A percentile compares a stretch with the other conserved stretches of the same genome.
These are phyloP conservation scores for Sanderia malayensis DNA, from an alignment of 30 jellyfish, hydroid and myxozoan genomes.

Conservation along the genomic window DNA sequence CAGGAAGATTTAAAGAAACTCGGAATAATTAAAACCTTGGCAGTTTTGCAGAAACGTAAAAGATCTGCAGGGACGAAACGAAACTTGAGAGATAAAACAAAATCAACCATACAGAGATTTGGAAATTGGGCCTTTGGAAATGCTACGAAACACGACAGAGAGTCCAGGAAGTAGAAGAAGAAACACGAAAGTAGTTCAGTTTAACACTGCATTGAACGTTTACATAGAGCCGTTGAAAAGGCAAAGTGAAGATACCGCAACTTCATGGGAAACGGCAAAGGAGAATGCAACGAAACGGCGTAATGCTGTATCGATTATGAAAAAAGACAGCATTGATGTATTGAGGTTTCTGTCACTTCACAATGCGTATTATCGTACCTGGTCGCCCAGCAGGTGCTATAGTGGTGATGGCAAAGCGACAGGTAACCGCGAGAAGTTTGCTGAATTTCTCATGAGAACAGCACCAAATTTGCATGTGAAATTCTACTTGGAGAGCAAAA, in stretches of 20 bases:
- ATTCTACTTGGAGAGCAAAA: background rate
- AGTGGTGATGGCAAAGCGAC: background rate
- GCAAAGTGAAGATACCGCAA: background rate
- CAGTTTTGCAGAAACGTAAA: no score
- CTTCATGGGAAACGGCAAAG: background rate
- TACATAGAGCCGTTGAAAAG: slow-evolving; percentile 1
- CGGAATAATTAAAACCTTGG: no score
- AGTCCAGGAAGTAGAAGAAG: no score
- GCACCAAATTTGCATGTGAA: background rate
- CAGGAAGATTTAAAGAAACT: no score
- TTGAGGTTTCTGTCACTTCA: slow-evolving; percentile 44
- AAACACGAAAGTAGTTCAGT: background rate
- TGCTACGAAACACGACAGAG: no score
- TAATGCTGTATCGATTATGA: slow-evolving; percentile 28
- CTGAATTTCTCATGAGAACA: background rate
- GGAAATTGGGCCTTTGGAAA: no score
- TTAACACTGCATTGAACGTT: background rate
- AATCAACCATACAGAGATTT: no score
- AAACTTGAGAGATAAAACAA: no score
- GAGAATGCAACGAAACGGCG: slow-evolving; percentile 24
- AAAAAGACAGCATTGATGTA: slow-evolving; percentile 40
- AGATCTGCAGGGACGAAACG: no score
- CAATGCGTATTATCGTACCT: no score
- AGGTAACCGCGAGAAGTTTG: background rate
- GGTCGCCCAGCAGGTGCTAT: no score